Evolutionary conservation across 1,140 invertebrate species (phyloP), one percentile per base, ranked within the genome.

Genomic region (Caenorhabditis remanei): DNA sequence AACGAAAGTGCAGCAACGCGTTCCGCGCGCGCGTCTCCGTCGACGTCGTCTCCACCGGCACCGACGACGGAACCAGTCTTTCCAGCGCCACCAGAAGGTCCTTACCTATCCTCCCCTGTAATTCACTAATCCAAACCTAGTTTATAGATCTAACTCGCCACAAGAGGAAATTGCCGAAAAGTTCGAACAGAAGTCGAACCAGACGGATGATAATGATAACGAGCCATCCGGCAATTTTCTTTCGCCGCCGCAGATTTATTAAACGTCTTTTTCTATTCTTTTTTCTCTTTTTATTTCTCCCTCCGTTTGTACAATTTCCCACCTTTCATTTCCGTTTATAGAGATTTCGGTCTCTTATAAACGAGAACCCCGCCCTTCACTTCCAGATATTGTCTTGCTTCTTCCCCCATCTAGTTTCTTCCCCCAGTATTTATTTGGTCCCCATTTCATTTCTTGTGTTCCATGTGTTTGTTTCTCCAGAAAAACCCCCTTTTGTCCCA

Each of bases 1-100:
- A 87, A 55, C 50, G 86, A 41, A 87, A 87, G 24, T 40, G n/a
- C 21, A 87, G 75, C 24, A 87, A 87, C 40, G 82, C 86, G n/a
- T 87, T 87, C 86, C 75, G 86, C 43, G 56, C 75, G 2, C 55
- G 82, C 41, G 65, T 55, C 5, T 87, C 86, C 14, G 75, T 87
- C 5, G 86, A 87, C 43, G 86, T 87, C 32, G 56, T 58, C 46
- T 79, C 86, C 11, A 71, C 75, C 0, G 86, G 86, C 8, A 71
- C 85, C n/a, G 85, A 58, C 24, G 50, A 85, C 41, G 46, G 85
- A 75, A 79, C 71, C 8, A 79, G 71, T 50, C 46, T 79, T 4
- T 79, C 71, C 13, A 85, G 67, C 56, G 50, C 46, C 41, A 85
- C 63, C 11, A 71, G 85, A 43, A 53, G 85, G 85, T 84, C 53